Conservation (phyloP, 2,888 invertebrate genomes). For the Muschampia plurimacula region DNA sequence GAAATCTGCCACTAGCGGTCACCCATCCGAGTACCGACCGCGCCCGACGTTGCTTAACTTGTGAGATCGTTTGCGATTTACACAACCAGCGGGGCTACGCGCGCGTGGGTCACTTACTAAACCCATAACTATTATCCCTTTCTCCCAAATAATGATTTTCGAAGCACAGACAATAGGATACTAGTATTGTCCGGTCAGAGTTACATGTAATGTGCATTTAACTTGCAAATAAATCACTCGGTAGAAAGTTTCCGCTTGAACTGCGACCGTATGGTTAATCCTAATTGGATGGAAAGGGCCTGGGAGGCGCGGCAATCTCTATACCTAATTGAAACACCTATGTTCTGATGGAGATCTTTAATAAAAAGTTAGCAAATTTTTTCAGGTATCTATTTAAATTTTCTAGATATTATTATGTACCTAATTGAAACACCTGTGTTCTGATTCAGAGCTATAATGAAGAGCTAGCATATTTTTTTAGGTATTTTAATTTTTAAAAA, state of each 20-base stretch:
- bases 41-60: no score
- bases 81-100: no score
- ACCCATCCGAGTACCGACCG: no score
- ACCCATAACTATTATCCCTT: neutral
- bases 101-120: neutral
- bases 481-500: no score
- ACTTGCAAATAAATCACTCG: slow-evolving; percentile 18
- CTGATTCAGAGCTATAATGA: no score
- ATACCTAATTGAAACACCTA: slow-evolving; percentile 4
- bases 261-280: slow-evolving; percentile 61
- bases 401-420: no score
- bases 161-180: neutral
- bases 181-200: slow-evolving; percentile 17
- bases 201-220: slow-evolving; percentile 25
- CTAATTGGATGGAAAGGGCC: slow-evolving; percentile 76
- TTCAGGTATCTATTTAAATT: no score
- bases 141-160: slow-evolving; percentile 1
- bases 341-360: neutral
- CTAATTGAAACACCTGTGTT: no score
- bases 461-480: no score
- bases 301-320: slow-evolving; percentile 58
- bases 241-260: slow-evolving; percentile 48
- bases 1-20: no score
- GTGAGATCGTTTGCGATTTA: no score
- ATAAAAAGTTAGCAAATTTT: no score